Percentiles rank a stretch among this genome's conserved stretches.
Evolutionary conservation across 2,113 vertebrate species (phyloP).

Genomic region (Mixornis gularis): DNA sequence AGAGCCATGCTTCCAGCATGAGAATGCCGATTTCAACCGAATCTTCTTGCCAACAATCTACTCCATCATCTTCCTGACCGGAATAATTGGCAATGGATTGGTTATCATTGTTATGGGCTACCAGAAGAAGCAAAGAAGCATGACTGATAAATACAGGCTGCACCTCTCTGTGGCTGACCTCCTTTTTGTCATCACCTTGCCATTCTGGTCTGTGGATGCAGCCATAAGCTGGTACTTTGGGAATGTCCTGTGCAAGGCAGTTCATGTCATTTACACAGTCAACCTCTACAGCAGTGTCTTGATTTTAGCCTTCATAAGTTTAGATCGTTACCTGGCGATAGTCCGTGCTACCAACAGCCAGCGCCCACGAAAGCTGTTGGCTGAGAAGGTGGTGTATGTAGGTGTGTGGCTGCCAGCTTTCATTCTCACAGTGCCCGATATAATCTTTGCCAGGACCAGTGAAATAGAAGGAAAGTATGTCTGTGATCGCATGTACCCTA

Average conservation of each 20-base stretch:
- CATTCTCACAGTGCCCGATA: conserved; percentile 86
- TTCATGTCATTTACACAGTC: conserved; percentile 94
- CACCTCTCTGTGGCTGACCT: conserved; percentile 96
- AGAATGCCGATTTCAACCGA: conserved; percentile 80
- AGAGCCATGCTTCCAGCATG: conserved; percentile 72
- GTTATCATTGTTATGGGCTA: conserved; percentile 96
- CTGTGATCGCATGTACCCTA: conserved; percentile 87
- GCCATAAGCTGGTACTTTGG: conserved; percentile 89
- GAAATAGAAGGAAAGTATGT: conserved; percentile 53
- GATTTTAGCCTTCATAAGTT: conserved; percentile 95
- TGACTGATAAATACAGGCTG: conserved; percentile 97
- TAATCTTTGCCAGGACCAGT: conserved; percentile 81
- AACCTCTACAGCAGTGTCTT: conserved; percentile 96
- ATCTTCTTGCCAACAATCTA: conserved; percentile 90
- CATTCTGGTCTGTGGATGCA: conserved; percentile 95
- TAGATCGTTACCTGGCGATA: conserved; percentile 93
- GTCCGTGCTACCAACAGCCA: conserved; percentile 93
- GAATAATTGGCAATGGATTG: conserved; percentile 91
- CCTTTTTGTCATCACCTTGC: conserved; percentile 90
- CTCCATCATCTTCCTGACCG: conserved; percentile 89
- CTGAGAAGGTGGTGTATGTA: conserved; percentile 85
- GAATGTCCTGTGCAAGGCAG: conserved; percentile 82
- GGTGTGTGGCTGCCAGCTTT: conserved; percentile 93
- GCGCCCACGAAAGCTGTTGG: conserved; percentile 83
- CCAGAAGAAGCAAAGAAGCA: conserved; percentile 89